Percentiles rank a stretch among this genome's conserved stretches.
phyloP scores from a whole-genome alignment of 2,113 vertebrate genomes.

The Sander lucioperca region DNA sequence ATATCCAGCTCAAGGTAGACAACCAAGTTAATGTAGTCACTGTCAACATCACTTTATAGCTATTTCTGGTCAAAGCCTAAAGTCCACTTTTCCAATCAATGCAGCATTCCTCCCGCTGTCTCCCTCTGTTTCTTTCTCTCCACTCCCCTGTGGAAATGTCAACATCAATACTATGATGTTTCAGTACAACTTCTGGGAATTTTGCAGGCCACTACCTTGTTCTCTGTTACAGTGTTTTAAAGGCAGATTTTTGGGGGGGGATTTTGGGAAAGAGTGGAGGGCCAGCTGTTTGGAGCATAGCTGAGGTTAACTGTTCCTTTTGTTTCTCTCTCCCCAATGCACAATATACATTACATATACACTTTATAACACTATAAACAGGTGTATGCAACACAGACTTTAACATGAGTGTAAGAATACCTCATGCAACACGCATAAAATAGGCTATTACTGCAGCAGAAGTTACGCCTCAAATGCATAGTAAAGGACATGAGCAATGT shows the following conservation, averaged over 20 bases:
- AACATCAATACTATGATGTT: slow-evolving; percentile 72
- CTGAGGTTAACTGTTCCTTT: slow-evolving; percentile 52
- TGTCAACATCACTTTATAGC: slow-evolving; percentile 39
- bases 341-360: not conserved
- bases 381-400: slow-evolving; percentile 41
- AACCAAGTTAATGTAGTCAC: slow-evolving; percentile 24
- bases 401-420: not conserved
- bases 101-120: slow-evolving; percentile 63
- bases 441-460: not conserved
- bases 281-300: slow-evolving; percentile 64
- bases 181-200: slow-evolving; percentile 57
- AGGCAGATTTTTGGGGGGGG: slow-evolving; percentile 11
- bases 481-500: not conserved
- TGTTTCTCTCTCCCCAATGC: slow-evolving; percentile 53
- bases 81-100: slow-evolving; percentile 74
- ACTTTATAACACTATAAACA: slow-evolving; percentile 17
- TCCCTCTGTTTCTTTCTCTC: slow-evolving; percentile 44
- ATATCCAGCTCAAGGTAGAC: slow-evolving; percentile 27
- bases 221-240: slow-evolving; percentile 37
- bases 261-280: slow-evolving; percentile 26
- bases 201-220: slow-evolving; percentile 42
- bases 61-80: slow-evolving; percentile 66
- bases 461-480: not conserved
- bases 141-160: slow-evolving; percentile 65
- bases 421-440: slow-evolving; percentile 20